phyloP scores from a whole-genome alignment of 2,113 vertebrate genomes.

The Picathartes gymnocephalus region DNA sequence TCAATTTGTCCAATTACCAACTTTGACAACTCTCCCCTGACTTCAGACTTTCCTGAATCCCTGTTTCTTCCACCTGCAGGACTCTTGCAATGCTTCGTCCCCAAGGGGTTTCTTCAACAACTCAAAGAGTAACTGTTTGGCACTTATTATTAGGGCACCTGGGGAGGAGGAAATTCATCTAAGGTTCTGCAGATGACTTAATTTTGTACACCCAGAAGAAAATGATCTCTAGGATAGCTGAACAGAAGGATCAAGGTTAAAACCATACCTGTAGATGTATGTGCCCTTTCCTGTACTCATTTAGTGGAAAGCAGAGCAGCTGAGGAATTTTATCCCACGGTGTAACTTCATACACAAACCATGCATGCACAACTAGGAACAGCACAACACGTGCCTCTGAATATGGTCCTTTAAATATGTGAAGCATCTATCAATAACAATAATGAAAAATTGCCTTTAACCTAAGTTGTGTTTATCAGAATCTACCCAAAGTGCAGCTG shows the following conservation, averaged over 20 bases:
- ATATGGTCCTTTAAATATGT: not conserved
- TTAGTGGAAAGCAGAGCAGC: not conserved
- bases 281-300: not conserved
- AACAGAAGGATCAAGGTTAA: not conserved
- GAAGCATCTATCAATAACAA: not conserved
- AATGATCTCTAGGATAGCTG: not conserved
- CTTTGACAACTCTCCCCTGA: not conserved
- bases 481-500: not conserved
- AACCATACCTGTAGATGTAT: accelerated
- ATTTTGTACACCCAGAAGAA: not conserved
- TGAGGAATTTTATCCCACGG: not conserved
- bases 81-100: not conserved
- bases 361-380: not conserved
- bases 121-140: not conserved
- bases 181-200: not conserved
- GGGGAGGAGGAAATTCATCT: not conserved
- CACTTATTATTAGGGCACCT: not conserved
- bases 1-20: not conserved
- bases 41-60: not conserved
- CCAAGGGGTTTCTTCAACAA: not conserved
- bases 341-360: not conserved
- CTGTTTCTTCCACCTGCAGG: not conserved
- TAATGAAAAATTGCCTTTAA: conserved; percentile 16
- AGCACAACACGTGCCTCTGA: not conserved
- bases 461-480: not conserved